These are phyloP conservation scores for Emydoidea blandingii DNA, from an alignment of 2,797 vertebrate genomes.

Conservation along the genomic window DNA sequence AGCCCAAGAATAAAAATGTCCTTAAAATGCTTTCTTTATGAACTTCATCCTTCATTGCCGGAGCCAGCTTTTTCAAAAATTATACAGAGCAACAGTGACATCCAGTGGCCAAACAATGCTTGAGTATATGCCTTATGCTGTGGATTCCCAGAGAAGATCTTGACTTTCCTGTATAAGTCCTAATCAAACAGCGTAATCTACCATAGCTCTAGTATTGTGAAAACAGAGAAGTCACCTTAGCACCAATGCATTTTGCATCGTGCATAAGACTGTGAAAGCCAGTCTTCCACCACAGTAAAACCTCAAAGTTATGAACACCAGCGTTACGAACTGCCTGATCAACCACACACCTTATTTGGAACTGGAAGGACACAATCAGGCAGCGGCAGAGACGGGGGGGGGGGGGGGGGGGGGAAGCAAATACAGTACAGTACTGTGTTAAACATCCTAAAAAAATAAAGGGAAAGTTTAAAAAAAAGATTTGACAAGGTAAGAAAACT, in stretches of 20 bases:
- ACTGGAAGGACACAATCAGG: no score
- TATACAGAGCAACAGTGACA: slow-evolving; percentile 62
- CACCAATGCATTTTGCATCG: rapidly evolving
- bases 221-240: not conserved
- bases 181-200: rapidly evolving
- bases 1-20: not conserved
- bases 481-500: no score
- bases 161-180: not conserved
- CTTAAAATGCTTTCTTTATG: not conserved
- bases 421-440: no score
- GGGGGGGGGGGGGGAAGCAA: rapidly evolving
- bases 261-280: not conserved
- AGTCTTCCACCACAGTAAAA: not conserved
- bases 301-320: no score
- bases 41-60: rapidly evolving
- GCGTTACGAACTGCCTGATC: no score
- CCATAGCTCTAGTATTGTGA: not conserved
- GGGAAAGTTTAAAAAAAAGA: no score
- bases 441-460: no score
- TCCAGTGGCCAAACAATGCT: slow-evolving; percentile 42
- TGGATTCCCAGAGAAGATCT: not conserved
- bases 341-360: no score
- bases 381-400: no score
- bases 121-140: rapidly evolving
- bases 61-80: not conserved